phyloP scores from a whole-genome alignment of 2,113 vertebrate species.

The Eptesicus fuscus region DNA sequence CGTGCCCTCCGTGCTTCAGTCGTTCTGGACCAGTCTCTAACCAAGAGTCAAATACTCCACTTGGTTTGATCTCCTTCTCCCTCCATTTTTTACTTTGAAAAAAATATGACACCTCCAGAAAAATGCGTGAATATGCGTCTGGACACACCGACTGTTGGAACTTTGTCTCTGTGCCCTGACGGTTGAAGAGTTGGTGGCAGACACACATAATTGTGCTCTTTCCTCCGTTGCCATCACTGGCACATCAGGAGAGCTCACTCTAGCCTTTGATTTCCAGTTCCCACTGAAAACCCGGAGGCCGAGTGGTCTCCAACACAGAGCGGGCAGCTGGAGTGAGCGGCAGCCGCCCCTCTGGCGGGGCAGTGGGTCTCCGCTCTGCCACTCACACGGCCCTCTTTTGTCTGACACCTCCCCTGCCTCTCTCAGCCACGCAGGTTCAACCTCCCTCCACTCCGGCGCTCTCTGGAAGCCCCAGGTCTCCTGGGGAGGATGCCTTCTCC shows the following conservation, averaged over 20 bases:
- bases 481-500: background rate
- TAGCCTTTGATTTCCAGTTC: background rate
- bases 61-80: background rate
- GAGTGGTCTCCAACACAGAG: background rate
- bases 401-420: background rate
- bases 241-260: background rate
- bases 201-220: background rate
- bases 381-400: background rate
- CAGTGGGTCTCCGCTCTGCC: background rate
- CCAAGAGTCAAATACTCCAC: background rate
- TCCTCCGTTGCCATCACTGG: background rate
- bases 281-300: background rate
- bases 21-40: background rate
- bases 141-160: background rate
- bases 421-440: fast-evolving
- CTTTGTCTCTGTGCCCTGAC: too few species aligned
- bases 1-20: background rate
- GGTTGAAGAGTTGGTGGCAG: background rate
- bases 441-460: background rate
- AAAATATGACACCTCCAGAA: background rate
- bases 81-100: background rate
- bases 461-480: background rate
- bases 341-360: background rate
- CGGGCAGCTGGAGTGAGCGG: background rate
- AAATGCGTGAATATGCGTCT: background rate